A percentile compares a stretch with the other conserved stretches of the same genome.
Evolutionary conservation across 2,113 vertebrate species (phyloP).

Genomic region (Microtus richardsoni): DNA sequence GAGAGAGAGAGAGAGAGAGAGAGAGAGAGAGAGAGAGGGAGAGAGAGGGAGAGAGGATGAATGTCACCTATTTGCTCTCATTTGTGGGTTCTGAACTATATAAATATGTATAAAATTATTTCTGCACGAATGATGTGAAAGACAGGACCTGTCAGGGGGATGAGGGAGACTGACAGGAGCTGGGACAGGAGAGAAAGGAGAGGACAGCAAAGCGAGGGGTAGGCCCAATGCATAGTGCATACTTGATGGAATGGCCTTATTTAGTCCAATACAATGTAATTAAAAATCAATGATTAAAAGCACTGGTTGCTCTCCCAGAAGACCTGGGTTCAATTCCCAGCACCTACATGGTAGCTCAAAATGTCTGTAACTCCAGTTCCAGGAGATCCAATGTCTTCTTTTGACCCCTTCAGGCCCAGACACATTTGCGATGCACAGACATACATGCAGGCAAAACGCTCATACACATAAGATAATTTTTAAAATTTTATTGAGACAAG

Average conservation of each 20-base stretch:
- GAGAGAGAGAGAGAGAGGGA: neutral
- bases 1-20: neutral
- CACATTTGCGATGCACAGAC: neutral
- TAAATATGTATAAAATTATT: neutral
- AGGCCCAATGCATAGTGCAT: too few species aligned
- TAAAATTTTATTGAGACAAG: neutral
- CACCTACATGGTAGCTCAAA: neutral
- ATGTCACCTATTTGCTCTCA: neutral
- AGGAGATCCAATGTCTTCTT: neutral
- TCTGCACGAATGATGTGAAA: neutral
- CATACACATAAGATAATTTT: neutral
- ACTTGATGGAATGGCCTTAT: neutral
- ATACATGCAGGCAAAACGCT: neutral
- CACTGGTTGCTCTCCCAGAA: neutral
- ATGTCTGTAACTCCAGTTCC: neutral
- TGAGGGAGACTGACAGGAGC: neutral
- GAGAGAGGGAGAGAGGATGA: rapidly evolving
- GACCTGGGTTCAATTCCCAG: neutral
- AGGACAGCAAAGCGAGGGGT: rapidly evolving
- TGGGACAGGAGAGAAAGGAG: neutral
- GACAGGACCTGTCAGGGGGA: neutral
- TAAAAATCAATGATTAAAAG: neutral
- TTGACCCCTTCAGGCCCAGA: neutral
- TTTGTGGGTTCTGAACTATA: neutral
- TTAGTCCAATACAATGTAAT: neutral